These are phyloP conservation scores for Eupithecia pulchellata DNA, from an alignment of 2,888 invertebrate species.

Conservation along the genomic window DNA sequence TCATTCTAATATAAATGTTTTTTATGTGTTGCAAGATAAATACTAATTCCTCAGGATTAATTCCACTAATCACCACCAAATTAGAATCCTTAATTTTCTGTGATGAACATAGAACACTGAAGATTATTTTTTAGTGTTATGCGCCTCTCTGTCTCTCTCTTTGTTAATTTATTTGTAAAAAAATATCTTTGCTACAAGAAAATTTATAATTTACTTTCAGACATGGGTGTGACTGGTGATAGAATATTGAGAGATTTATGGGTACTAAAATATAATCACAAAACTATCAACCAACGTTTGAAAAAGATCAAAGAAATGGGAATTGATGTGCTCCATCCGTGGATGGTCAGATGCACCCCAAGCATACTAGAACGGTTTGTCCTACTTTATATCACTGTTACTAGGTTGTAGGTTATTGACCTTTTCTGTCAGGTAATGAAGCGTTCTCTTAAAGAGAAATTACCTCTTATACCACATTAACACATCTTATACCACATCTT, in stretches of 20 bases:
- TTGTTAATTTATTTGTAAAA: neutral
- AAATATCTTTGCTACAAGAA: neutral
- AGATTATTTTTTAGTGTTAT: neutral
- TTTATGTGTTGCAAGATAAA: too few relatives aligned
- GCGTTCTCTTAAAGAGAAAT: neutral
- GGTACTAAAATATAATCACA: conserved; percentile 86
- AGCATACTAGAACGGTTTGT: conserved; percentile 82
- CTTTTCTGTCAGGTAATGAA: neutral
- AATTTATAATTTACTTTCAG: conserved; percentile 48
- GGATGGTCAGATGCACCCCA: conserved; percentile 88
- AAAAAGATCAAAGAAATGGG: conserved; percentile 78
- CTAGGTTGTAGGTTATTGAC: neutral
- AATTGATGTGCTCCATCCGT: conserved; percentile 84
- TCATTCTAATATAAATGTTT: too few relatives aligned
- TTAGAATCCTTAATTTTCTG: too few relatives aligned
- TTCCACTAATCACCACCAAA: too few relatives aligned
- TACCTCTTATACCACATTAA: too few relatives aligned
- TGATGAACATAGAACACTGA: too few relatives aligned
- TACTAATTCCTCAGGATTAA: too few relatives aligned
- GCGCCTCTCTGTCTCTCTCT: neutral
- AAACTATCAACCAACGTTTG: conserved; percentile 81
- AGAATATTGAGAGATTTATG: conserved; percentile 87
- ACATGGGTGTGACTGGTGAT: conserved; percentile 81
- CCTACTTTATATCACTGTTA: neutral
- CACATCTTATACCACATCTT: too few relatives aligned